Conservation (phyloP, 2,113 vertebrate genomes). For the Hyaena hyaena region DNA sequence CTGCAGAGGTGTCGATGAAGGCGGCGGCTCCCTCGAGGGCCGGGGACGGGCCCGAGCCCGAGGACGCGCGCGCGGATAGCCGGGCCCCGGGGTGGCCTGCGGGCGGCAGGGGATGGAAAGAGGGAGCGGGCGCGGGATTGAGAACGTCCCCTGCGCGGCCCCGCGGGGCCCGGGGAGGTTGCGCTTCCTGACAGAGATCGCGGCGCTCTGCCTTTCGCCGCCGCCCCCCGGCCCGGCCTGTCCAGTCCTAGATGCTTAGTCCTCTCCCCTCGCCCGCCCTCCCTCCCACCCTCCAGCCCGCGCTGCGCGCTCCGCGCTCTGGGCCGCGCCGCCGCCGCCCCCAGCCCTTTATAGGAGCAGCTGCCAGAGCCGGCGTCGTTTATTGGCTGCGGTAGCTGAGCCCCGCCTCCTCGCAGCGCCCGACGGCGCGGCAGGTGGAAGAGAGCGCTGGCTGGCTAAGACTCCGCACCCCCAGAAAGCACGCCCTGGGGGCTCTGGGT, state of each 20-base stretch:
- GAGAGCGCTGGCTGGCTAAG: background rate
- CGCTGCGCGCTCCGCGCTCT: slow-evolving; percentile 81
- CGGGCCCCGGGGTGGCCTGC: slow-evolving; percentile 64
- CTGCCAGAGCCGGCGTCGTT: slow-evolving; percentile 69
- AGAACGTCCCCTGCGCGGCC: slow-evolving; percentile 59
- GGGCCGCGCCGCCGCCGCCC: slow-evolving; percentile 82
- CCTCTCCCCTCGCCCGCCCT: slow-evolving; percentile 74
- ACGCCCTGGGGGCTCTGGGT: background rate
- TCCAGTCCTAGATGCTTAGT: slow-evolving; percentile 13
- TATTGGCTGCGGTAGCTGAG: slow-evolving; percentile 62
- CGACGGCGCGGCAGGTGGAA: slow-evolving; percentile 81
- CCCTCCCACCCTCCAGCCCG: slow-evolving; percentile 78
- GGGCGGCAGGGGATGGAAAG: slow-evolving; percentile 54
- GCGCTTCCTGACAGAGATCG: slow-evolving; percentile 59
- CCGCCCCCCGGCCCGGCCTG: slow-evolving; percentile 50
- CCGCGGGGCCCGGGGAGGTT: slow-evolving; percentile 58
- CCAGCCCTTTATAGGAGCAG: slow-evolving; percentile 82
- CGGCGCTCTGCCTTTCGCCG: slow-evolving; percentile 22
- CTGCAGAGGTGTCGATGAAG: slow-evolving; percentile 69
- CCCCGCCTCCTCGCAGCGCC: slow-evolving; percentile 72
- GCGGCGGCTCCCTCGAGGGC: slow-evolving; percentile 73
- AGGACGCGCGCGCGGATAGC: slow-evolving; percentile 50
- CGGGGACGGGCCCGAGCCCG: slow-evolving; percentile 63
- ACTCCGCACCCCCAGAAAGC: background rate
- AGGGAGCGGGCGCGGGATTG: slow-evolving; percentile 34